phyloP scores from a whole-genome alignment of 1,140 invertebrate species.

The Solen grandis region DNA sequence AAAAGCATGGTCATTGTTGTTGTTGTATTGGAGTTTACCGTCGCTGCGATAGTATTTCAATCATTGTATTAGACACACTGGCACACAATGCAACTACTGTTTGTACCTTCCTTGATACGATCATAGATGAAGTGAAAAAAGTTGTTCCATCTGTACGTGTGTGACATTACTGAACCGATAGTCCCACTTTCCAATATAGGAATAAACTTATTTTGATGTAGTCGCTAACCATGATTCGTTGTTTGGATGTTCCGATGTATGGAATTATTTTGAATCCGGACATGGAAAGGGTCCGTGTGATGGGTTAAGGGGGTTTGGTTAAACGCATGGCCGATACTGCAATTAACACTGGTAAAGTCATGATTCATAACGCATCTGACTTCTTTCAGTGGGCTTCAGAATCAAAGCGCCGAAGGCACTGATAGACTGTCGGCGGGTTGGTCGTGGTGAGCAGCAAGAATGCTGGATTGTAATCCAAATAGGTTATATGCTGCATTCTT shows the following conservation, averaged over 20 bases:
- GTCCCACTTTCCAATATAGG: constrained; percentile 50
- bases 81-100: constrained; percentile 48
- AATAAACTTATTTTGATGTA: constrained; percentile 46
- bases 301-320: constrained; percentile 16
- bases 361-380: constrained; percentile 23
- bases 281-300: constrained; percentile 55
- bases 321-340: constrained; percentile 57
- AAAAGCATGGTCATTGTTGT: constrained; percentile 52
- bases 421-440: no score
- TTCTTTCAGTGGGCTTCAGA: constrained; percentile 27
- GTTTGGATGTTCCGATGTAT: constrained; percentile 27
- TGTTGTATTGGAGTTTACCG: no score
- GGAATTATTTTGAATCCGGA: no score
- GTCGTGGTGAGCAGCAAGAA: no score
- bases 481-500: no score
- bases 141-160: background rate
- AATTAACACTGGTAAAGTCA: constrained; percentile 34
- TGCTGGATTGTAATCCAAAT: no score
- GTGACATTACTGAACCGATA: constrained; percentile 51
- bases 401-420: no score
- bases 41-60: no score
- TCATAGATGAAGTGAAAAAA: constrained; percentile 37
- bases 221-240: constrained; percentile 34
- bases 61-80: constrained; percentile 54
- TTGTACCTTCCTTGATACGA: constrained; percentile 17